Evolutionary conservation across 2,888 invertebrate species (phyloP).

Genomic region (Megamerina dolium): DNA sequence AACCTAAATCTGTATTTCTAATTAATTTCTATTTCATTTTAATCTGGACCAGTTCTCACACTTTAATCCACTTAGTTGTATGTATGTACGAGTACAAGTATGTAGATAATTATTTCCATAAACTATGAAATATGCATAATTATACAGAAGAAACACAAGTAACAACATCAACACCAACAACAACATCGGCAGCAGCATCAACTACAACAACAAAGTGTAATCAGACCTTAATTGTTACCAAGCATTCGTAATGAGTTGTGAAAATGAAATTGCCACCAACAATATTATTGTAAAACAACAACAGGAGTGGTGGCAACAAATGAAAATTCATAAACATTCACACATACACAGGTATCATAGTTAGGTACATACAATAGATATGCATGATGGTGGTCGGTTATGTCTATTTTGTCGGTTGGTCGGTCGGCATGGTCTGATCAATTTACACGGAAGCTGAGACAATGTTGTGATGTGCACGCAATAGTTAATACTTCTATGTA

Average conservation of each 20-base stretch:
- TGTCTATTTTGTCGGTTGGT: no score
- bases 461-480: neutral
- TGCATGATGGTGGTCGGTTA: no score
- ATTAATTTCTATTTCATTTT: no score
- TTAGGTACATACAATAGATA: no score
- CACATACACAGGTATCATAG: no score
- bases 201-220: slow-evolving; percentile 7
- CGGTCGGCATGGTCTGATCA: slow-evolving; percentile 1
- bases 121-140: slow-evolving; percentile 4
- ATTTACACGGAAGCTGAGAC: slow-evolving; percentile 9
- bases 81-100: slow-evolving; percentile 1
- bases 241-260: slow-evolving; percentile 20
- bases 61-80: no score
- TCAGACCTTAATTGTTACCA: slow-evolving; percentile 17
- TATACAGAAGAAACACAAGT: neutral
- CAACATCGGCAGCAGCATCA: slow-evolving; percentile 7
- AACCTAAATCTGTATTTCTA: no score
- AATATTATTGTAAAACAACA: no score
- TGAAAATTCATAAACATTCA: no score
- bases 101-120: slow-evolving; percentile 5
- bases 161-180: slow-evolving; percentile 2
- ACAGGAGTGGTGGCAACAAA: no score
- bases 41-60: slow-evolving; percentile 11
- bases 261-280: slow-evolving; percentile 16
- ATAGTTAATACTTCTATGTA: no score